These are phyloP conservation scores for Cylas formicarius DNA, from an alignment of 1,140 invertebrate genomes.

Conservation along the genomic window DNA sequence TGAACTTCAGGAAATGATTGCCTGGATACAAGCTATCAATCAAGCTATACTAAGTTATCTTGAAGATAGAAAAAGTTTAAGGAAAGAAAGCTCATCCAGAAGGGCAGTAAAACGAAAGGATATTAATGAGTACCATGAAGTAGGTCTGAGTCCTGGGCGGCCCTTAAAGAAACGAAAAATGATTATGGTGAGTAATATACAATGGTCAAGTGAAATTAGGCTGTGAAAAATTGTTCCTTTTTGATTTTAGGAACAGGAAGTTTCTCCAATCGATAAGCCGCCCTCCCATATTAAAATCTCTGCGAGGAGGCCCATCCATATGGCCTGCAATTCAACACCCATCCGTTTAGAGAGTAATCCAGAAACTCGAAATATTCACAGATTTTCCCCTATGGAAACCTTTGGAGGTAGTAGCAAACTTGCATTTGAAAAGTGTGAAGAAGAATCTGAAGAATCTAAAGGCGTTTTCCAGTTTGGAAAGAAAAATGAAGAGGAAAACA, in stretches of 20 bases:
- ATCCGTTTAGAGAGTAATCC: slow-evolving; percentile 18
- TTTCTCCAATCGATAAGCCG: not conserved
- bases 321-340: slow-evolving; percentile 17
- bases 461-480: slow-evolving; percentile 28
- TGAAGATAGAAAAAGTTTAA: slow-evolving; percentile 50
- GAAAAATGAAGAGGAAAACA: slow-evolving; percentile 16
- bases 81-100: slow-evolving; percentile 54
- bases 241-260: not conserved
- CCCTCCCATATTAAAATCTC: not conserved
- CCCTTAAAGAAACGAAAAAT: slow-evolving; percentile 31
- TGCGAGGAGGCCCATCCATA: slow-evolving; percentile 13
- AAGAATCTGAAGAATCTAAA: slow-evolving; percentile 10
- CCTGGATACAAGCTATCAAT: slow-evolving; percentile 51
- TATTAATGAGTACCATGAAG: slow-evolving; percentile 32
- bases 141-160: slow-evolving; percentile 34
- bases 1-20: slow-evolving; percentile 45
- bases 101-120: slow-evolving; percentile 50
- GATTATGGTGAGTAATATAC: slow-evolving; percentile 8
- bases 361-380: slow-evolving; percentile 7
- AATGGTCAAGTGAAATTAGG: not conserved
- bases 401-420: slow-evolving; percentile 6
- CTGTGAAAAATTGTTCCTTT: not conserved
- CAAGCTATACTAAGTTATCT: slow-evolving; percentile 49
- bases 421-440: slow-evolving; percentile 3
- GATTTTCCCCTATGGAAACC: slow-evolving; percentile 15